Evolutionary conservation across 2,113 vertebrate genomes (phyloP).

Genomic region (Enhydra lutris): DNA sequence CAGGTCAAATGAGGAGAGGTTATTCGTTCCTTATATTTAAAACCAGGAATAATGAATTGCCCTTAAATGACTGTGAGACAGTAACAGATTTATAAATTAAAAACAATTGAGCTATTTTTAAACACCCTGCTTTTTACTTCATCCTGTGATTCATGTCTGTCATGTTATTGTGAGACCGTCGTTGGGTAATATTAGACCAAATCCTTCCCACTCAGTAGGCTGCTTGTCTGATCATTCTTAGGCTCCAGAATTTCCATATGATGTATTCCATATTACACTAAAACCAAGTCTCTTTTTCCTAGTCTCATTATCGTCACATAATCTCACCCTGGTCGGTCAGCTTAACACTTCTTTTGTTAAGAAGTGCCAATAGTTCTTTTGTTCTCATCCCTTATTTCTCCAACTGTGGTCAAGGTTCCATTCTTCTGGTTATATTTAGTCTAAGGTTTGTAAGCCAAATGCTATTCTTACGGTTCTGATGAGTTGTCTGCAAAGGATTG

Average conservation of each 20-base stretch:
- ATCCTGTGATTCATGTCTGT: background rate
- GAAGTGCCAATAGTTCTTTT: background rate
- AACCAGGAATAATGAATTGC: background rate
- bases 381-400: background rate
- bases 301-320: background rate
- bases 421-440: background rate
- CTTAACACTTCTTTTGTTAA: background rate
- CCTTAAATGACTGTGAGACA: background rate
- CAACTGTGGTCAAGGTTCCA: background rate
- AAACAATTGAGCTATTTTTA: background rate
- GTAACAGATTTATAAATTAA: background rate
- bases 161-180: background rate
- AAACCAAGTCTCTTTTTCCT: background rate
- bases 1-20: background rate
- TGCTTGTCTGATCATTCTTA: background rate
- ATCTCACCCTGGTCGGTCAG: background rate
- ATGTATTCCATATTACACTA: background rate
- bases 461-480: background rate
- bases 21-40: background rate
- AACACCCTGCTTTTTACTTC: background rate
- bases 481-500: background rate
- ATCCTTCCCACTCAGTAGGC: background rate
- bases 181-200: background rate
- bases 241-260: background rate
- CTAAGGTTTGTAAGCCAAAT: background rate